Evolutionary conservation across 2,113 vertebrate species (phyloP).

Genomic region (Phocoena phocoena): DNA sequence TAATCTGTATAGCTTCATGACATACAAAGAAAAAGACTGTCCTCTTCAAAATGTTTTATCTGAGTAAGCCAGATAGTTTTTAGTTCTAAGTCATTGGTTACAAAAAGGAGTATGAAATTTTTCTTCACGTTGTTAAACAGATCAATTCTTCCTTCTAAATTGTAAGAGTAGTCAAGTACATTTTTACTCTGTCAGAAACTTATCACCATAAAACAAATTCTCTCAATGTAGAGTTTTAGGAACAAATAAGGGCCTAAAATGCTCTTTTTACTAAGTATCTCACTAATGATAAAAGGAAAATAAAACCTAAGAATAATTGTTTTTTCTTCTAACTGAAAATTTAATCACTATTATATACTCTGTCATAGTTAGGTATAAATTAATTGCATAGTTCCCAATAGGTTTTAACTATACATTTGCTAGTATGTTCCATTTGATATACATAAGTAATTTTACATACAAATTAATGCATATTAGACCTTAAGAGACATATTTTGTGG

Average conservation of each 20-base stretch:
- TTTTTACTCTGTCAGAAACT: not conserved
- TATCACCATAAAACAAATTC: not conserved
- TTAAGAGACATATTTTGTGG: not conserved
- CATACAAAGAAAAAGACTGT: not conserved
- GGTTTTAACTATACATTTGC: not conserved
- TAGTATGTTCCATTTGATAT: not conserved
- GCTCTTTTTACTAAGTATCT: not conserved
- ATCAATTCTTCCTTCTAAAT: conserved; percentile 2
- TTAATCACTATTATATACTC: not conserved
- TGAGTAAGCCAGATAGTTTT: not conserved
- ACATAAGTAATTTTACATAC: not conserved
- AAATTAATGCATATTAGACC: not conserved
- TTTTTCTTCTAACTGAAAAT: not conserved
- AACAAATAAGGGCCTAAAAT: conserved; percentile 7
- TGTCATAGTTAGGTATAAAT: not conserved
- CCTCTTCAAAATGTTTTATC: conserved; percentile 1
- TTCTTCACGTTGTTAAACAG: conserved; percentile 16
- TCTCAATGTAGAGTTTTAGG: not conserved
- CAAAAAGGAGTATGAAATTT: not conserved
- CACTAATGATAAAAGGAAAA: conserved; percentile 4
- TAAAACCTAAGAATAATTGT: not conserved
- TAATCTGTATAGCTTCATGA: not conserved
- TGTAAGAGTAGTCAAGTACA: not conserved
- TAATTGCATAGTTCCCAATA: not conserved
- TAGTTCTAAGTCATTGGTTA: not conserved